Conservation (phyloP, 2,797 vertebrate species). For the Anniella stebbinsi region DNA sequence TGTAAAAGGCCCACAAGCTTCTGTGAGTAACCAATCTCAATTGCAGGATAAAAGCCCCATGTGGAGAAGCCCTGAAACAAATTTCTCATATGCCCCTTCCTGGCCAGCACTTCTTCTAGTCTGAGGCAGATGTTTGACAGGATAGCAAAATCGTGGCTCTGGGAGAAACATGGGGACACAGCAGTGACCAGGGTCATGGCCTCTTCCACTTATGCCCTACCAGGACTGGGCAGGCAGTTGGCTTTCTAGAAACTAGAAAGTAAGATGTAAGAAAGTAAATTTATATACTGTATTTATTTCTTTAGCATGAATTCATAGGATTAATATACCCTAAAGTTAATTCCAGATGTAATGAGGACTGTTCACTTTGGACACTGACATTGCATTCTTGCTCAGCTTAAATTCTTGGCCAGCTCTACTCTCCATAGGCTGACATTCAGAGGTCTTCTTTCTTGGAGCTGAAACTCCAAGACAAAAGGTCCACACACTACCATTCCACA, state of each 20-base stretch:
- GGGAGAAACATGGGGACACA: neutral
- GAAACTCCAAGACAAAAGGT: conserved; percentile 66
- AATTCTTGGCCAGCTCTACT: conserved; percentile 56
- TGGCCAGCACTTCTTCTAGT: neutral
- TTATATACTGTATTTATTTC: neutral
- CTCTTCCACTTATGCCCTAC: neutral
- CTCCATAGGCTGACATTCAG: conserved; percentile 66
- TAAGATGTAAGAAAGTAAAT: neutral
- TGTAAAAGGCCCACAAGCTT: too few relatives aligned
- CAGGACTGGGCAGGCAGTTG: neutral
- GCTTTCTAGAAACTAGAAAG: neutral
- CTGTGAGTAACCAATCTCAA: too few relatives aligned
- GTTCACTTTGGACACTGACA: conserved; percentile 62
- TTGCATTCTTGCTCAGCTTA: conserved; percentile 63
- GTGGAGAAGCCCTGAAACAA: too few relatives aligned
- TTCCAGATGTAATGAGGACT: neutral
- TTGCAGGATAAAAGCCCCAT: too few relatives aligned
- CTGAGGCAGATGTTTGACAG: neutral
- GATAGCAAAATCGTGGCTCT: neutral
- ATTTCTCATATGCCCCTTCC: too few relatives aligned
- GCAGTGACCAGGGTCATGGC: neutral
- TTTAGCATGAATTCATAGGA: neutral
- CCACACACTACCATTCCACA: conserved; percentile 52
- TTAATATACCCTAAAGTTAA: neutral
- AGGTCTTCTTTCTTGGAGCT: conserved; percentile 56